Evolutionary conservation across 1,140 invertebrate genomes (phyloP).

Genomic region (Diabrotica undecimpunctata): DNA sequence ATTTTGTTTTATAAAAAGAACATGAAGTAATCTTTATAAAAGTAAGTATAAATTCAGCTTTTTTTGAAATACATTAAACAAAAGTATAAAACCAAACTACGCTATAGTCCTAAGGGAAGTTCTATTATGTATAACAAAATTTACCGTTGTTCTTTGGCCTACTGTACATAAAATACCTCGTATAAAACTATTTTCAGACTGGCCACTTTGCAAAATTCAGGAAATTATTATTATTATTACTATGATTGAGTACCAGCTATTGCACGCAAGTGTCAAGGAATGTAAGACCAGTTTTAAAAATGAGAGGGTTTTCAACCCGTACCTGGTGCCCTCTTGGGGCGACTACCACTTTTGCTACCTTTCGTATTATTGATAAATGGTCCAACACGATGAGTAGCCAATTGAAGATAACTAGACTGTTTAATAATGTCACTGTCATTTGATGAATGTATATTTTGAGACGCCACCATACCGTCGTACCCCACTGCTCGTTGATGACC

Average conservation of each 20-base stretch:
- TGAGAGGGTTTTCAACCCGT: constrained; percentile 27
- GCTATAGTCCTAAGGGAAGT: no score
- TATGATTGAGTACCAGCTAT: constrained; percentile 21
- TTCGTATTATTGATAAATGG: constrained; percentile 35
- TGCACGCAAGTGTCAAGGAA: constrained; percentile 39
- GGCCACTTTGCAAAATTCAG: constrained; percentile 20
- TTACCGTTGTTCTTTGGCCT: background rate
- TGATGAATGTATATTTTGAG: constrained; percentile 22
- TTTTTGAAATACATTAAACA: no score
- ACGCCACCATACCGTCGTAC: constrained; percentile 42
- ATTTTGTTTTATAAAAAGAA: no score
- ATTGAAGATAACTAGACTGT: constrained; percentile 39
- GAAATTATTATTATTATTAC: constrained; percentile 5
- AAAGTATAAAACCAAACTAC: no score
- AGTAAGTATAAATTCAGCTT: no score
- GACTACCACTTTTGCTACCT: constrained; percentile 30
- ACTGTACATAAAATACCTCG: background rate
- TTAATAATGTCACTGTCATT: constrained; percentile 25
- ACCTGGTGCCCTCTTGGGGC: constrained; percentile 24
- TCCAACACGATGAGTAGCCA: constrained; percentile 35
- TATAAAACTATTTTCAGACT: constrained; percentile 14
- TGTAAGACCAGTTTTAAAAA: constrained; percentile 30
- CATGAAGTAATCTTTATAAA: no score
- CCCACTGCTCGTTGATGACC: constrained; percentile 45
- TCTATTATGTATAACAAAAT: background rate